Conservation (phyloP, 2,113 vertebrate species). For the Toxotes jaculatrix region DNA sequence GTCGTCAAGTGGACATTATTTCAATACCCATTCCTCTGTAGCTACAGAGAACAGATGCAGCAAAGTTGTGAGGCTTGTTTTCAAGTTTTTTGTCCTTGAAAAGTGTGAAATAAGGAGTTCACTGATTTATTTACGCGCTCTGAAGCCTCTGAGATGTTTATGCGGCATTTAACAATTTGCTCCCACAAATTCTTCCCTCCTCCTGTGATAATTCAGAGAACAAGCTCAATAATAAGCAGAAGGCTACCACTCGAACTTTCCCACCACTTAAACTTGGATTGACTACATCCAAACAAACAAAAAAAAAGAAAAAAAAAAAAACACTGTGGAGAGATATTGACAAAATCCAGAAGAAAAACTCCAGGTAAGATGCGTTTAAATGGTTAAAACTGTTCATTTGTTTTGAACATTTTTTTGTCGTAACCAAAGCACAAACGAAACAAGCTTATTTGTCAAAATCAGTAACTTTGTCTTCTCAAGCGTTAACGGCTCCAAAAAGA, state of each 20-base stretch:
- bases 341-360: background rate
- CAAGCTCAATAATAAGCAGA: background rate
- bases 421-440: background rate
- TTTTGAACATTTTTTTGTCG: constrained; percentile 27
- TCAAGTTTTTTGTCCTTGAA: background rate
- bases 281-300: background rate
- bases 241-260: too few relatives aligned
- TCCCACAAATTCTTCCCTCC: background rate
- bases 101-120: background rate
- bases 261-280: too few relatives aligned
- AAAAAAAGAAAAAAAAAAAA: accelerated
- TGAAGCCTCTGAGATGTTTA: background rate
- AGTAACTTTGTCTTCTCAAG: background rate
- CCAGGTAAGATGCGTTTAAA: background rate
- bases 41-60: background rate
- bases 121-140: background rate
- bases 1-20: background rate
- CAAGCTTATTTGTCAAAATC: background rate
- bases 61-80: background rate
- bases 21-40: background rate
- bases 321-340: background rate
- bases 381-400: constrained; percentile 4
- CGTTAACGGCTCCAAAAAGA: constrained; percentile 22
- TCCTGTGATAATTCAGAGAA: constrained; percentile 13
- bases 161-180: background rate